Base-by-base conservation (phyloP, 1,140 invertebrate genomes). In the Meloidogyne hapla region DNA sequence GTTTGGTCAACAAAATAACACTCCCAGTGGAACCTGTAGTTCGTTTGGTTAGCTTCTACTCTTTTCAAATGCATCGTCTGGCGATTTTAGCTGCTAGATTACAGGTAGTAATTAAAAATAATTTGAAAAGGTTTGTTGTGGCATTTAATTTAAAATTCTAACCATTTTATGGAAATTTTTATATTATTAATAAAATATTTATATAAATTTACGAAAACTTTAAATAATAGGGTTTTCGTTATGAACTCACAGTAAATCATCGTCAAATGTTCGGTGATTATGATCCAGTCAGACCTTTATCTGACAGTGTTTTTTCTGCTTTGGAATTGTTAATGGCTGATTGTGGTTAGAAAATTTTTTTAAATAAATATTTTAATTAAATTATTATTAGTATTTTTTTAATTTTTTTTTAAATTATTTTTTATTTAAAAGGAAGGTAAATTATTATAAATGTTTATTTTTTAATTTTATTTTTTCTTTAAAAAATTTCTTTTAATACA, bases 231-330 rank as follows among this genome's bases (percentile, higher is more conserved):
- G 84, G 82, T 12, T 85, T 84, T 75, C 84, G 84, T 0, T 85
- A 84, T 62, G 84, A 85, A 74, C 33, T 82, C 6, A 83, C 77
- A 1, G 45, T 78, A 63, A 83, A 83, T 69, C 83, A 73, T 63
- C 42, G 71, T 18, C 71, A 85, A 78, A 71, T 85, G 28, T 86
- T 85, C 62, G 83, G 80, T 10, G 76, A 80, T n/a, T 81, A 75
- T 38, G 85, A 86, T 72, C 85, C 84, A 38, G 81, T 86, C 4
- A 28, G 76, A 15, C 75, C 76, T 13, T 48, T 86, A 10, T 86
- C 81, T 15, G 84, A 87, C 72, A 81, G 67, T 40, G 85, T 87
- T 42, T 86, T 87, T 66, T 79, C 85, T 63, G 85, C 85, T 40
- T 69, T 86, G 2, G 85, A 86, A 65, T 67, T 86, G 42, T 74